Base-by-base conservation (phyloP, 2,888 invertebrate genomes). In the Macrosiphum euphorbiae region DNA sequence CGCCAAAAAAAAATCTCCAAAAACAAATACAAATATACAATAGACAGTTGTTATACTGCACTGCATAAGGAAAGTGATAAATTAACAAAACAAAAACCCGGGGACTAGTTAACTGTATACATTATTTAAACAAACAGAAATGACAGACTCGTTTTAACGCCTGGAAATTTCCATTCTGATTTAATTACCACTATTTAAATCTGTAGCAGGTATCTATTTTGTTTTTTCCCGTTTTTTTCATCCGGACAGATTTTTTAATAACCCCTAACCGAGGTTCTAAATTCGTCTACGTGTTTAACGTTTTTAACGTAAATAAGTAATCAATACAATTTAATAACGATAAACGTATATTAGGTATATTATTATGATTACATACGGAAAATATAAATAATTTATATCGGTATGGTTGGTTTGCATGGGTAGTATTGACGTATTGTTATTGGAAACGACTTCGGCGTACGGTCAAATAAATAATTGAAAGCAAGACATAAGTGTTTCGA, bases 71-170 rank as follows among this genome's bases (percentile, higher is more conserved):
- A 61, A 61, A 61, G 28, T n/a, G 67, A 90, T 90, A 20, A 61
- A 67, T 61, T n/a, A 90, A 67, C 67, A 28, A 61, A 61, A 89
- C 89, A 41, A 44, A 44, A 89, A 61, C 44, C 44, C 58, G 28
- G 41, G 20, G 4, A 20, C 35, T 88, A 78, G 78, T 78, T 55
- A 11, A 55, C 13, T 55, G 35, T 67, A 50, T 67, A 20, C 44
- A 90, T 50, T 67, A 90, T 50, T 67, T 44, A 58, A 61, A 44
- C n/a, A 24, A 90, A 67, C 67, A 50, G n/a, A 67, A 90, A 67
- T 67, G n/a, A 90, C 47, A 47, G 47, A 50, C n/a, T 50, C 47
- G n/a, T 90, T 67, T 35, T 50, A 47, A 67, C n/a, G 24, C 41
- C 47, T 20, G 44, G 5, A 90, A 35, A 90, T 90, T 67, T n/a